phyloP scores from a whole-genome alignment of 2,888 invertebrate species.

The Agonopterix alstromeriana region DNA sequence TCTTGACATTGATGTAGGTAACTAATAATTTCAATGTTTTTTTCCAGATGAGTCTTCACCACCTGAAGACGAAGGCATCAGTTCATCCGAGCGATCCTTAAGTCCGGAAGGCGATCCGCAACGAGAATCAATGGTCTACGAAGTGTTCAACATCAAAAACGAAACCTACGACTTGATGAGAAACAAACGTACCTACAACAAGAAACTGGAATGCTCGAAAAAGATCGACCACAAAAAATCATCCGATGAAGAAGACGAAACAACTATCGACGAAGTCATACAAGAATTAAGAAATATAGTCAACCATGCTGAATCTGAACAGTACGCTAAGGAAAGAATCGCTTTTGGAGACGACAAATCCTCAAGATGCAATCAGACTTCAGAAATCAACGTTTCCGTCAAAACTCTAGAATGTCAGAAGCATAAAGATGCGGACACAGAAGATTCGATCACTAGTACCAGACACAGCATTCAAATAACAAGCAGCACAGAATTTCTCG shows the following conservation, averaged over 20 bases:
- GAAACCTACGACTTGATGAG: conserved; percentile 72
- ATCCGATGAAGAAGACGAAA: conserved; percentile 83
- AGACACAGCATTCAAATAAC: conserved; percentile 71
- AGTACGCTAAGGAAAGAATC: conserved; percentile 63
- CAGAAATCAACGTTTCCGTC: conserved; percentile 56
- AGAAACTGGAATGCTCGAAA: conserved; percentile 39
- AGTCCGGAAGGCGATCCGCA: conserved; percentile 83
- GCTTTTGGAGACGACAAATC: conserved; percentile 42
- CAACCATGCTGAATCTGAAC: conserved; percentile 87
- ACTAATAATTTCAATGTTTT: neutral
- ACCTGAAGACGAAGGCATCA: conserved; percentile 92
- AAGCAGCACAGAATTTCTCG: conserved; percentile 62
- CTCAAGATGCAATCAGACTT: conserved; percentile 56
- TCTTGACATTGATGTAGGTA: no score
- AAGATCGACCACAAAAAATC: conserved; percentile 52
- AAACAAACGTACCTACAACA: conserved; percentile 58
- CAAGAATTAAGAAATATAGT: conserved; percentile 90
- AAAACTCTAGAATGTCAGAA: conserved; percentile 48
- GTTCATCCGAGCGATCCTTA: conserved; percentile 88
- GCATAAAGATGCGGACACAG: conserved; percentile 55
- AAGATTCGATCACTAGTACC: conserved; percentile 73
- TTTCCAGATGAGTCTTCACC: conserved; percentile 81
- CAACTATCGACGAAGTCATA: conserved; percentile 91
- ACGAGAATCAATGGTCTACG: conserved; percentile 77
- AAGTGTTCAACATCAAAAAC: conserved; percentile 77